Evolutionary conservation across 2,113 vertebrate genomes (phyloP), one percentile per base, ranked within the genome.

Genomic region (Bubo bubo): DNA sequence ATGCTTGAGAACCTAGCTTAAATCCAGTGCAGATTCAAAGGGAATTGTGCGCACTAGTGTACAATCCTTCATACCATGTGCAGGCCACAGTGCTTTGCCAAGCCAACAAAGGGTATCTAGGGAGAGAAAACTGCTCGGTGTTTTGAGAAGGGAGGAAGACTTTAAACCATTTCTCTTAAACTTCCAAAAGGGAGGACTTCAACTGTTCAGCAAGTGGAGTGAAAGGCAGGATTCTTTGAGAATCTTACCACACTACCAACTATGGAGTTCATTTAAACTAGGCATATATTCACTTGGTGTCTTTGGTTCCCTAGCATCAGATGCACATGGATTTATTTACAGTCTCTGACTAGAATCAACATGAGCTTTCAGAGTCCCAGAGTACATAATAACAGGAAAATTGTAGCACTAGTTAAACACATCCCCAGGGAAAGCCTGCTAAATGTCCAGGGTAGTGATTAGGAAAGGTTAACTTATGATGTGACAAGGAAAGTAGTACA

Each of bases 391-490:
- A 96, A 86, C 79, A 97, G 95, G 93, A 95, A 97, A 92, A 93
- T 83, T 4, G 3, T 93, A 88, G 52, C 64, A 87, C 74, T 96
- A 49, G 90, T 97, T 97, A 97, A 96, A 96, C 87, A 92, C 62
- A 77, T 93, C 96, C 96, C 95, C 74, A 53, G 94, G 88, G 95
- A 94, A 76, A 81, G 68, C 91, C 97, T 97, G 97, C 77, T 96
- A 87, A 97, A 97, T 92, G 88, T 98, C 92, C 75, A 95, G 66
- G 56, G 79, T 77, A 88, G 91, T 94, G 90, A 97, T 97, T 97
- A 97, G 92, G 89, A 93, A 88, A 97, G 93, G 91, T 95, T 96
- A 96, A 97, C 87, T 93, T 97, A 96, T 92, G 94, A 95, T 95
- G 94, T 97, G 95, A 94, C 92, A 95, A 79, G 91, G 75, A 88